Evolutionary conservation across 1,140 invertebrate genomes (phyloP), one percentile per base, ranked within the genome.

Genomic region (Atta colombica): DNA sequence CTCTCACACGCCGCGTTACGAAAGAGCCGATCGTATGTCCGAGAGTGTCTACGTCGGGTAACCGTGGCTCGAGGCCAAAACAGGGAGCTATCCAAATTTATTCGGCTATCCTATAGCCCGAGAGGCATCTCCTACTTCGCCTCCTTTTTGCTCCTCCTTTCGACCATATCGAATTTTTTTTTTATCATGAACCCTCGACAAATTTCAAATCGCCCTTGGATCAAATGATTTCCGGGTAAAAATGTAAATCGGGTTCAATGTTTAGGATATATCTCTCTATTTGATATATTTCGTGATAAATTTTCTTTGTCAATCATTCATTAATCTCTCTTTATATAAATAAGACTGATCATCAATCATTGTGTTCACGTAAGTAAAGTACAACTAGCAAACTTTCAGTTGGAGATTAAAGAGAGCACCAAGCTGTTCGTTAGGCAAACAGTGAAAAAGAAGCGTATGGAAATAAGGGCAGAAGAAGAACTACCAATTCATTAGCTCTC

Each of bases 401-500:
- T 25, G 39, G 3, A n/a, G 35, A 84, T 77, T 31, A 18, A 82
- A 12, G 16, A 35, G 69, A 51, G 25, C 74, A 18, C 18, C 65
- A 49, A 77, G n/a, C 45, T 65, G 10, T 25, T 28, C 51, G 58
- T 49, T 63, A 85, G 63, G 65, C 39, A 75, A 16, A 68, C 51
- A 28, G 5, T 16, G 82, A 86, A 12, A n/a, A 63, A 58, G 39
- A 49, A 31, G 45, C 45, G 58, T 8, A 66, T n/a, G 18, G 49
- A 69, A 49, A 61, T 7, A 16, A 45, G 51, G 16, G 68, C 21
- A 61, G 69, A 87, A 84, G 18, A 21, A 61, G 28, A 60, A 85
- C 91, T 92, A 91, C 91, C 93, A 94, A 95, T 95, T 95, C 94
- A 95, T 95, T 95, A 95, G 93, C 92, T 93, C 93, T 95, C 94